Evolutionary conservation across 2,888 invertebrate genomes (phyloP).

Genomic region (Caenorhabditis sp.): DNA sequence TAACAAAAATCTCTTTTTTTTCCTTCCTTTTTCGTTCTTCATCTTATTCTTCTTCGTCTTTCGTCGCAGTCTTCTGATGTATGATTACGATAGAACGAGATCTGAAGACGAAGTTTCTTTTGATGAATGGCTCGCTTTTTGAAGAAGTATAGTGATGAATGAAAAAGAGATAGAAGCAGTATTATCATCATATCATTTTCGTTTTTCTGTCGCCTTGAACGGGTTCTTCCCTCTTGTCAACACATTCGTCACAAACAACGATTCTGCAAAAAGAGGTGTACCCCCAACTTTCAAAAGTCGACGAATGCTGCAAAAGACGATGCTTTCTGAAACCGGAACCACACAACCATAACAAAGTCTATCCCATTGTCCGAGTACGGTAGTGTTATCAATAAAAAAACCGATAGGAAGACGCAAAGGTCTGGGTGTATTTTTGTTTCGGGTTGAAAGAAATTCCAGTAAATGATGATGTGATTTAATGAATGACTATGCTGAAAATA

Average conservation of each 20-base stretch:
- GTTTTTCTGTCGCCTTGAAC: conserved; percentile 36
- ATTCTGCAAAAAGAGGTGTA: conserved; percentile 44
- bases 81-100: conserved; percentile 60
- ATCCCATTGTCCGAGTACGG: conserved; percentile 10
- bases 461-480: not conserved
- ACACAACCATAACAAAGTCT: not conserved
- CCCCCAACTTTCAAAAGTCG: conserved; percentile 44
- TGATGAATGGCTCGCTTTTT: conserved; percentile 59
- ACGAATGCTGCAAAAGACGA: not conserved
- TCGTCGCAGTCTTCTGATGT: conserved; percentile 43
- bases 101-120: conserved; percentile 58
- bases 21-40: conserved; percentile 37
- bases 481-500: not conserved
- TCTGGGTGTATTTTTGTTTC: not conserved
- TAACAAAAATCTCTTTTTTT: conserved; percentile 51
- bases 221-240: conserved; percentile 37
- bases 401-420: not conserved
- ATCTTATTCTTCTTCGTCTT: conserved; percentile 2
- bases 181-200: conserved; percentile 38
- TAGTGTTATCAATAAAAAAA: conserved; percentile 23
- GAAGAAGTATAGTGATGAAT: conserved; percentile 29
- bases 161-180: conserved; percentile 5
- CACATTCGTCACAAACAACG: conserved; percentile 41
- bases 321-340: conserved; percentile 8
- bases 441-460: not conserved